Conservation (phyloP, 1,140 invertebrate genomes). For the Saccostrea echinata region DNA sequence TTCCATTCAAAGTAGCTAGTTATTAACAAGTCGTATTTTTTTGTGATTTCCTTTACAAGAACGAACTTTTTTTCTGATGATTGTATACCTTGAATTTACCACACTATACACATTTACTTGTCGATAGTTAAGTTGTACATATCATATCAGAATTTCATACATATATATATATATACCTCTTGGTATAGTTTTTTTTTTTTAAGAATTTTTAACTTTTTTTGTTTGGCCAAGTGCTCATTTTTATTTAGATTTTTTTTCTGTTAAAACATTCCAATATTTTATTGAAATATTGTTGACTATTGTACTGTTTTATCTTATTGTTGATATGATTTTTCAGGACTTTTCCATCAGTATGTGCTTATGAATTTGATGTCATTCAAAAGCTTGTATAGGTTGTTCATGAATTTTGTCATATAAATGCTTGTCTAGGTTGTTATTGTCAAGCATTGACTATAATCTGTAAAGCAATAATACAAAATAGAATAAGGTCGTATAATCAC, state of each 20-base stretch:
- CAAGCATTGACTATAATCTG: background rate
- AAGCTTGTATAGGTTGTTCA: background rate
- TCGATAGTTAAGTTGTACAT: conserved; percentile 8
- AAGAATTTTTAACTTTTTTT: conserved; percentile 10
- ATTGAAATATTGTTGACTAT: conserved; percentile 31
- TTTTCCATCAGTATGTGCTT: background rate
- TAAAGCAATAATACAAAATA: conserved; percentile 6
- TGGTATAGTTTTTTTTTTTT: conserved; percentile 24
- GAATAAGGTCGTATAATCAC: background rate
- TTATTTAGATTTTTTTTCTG: conserved; percentile 30
- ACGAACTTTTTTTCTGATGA: background rate
- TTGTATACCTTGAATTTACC: background rate
- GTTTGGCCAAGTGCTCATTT: conserved; percentile 30
- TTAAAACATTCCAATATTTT: conserved; percentile 38
- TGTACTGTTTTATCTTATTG: conserved; percentile 16
- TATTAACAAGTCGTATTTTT: background rate
- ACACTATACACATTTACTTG: background rate
- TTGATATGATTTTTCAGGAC: conserved; percentile 30
- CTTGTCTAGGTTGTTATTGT: background rate
- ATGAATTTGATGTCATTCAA: background rate
- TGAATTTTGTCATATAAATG: background rate
- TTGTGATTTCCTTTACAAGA: conserved; percentile 6
- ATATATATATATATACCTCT: background rate
- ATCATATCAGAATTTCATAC: conserved; percentile 13
- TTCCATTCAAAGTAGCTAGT: conserved; percentile 7